Conservation (phyloP, 2,888 invertebrate genomes). For the Heliconius ismenius region DNA sequence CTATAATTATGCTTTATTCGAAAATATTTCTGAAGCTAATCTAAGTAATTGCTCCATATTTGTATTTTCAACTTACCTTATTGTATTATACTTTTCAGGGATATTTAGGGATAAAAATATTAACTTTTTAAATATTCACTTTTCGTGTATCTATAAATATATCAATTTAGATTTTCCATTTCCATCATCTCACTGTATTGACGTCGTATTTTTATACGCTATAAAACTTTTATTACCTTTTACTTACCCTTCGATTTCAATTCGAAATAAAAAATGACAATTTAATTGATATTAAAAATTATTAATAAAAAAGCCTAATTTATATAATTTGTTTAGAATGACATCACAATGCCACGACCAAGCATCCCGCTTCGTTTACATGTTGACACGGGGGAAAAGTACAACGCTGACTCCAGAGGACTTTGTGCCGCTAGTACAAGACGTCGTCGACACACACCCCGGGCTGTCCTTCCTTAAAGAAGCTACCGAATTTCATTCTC, state of each 20-base stretch:
- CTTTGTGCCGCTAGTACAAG: constrained; percentile 95
- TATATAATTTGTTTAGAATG: constrained; percentile 80
- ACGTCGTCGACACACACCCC: constrained; percentile 99
- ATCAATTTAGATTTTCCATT: too few relatives aligned
- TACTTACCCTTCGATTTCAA: too few relatives aligned
- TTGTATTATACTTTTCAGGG: background rate
- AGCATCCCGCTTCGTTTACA: constrained; percentile 93
- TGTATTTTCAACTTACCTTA: too few relatives aligned
- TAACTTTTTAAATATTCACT: too few relatives aligned
- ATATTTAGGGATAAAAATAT: too few relatives aligned
- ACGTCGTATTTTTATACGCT: too few relatives aligned
- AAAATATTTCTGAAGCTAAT: background rate
- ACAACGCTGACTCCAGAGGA: constrained; percentile 91
- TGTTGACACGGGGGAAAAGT: constrained; percentile 88
- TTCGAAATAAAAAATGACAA: too few relatives aligned
- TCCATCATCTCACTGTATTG: background rate
- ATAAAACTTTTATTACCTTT: too few relatives aligned
- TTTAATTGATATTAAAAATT: background rate
- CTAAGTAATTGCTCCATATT: too few relatives aligned
- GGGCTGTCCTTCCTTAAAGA: constrained; percentile 98
- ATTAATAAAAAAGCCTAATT: background rate
- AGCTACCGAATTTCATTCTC: constrained; percentile 98
- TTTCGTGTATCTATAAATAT: too few relatives aligned
- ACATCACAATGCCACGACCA: constrained; percentile 91
- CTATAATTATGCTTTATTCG: background rate